Base-by-base conservation (phyloP, 2,797 vertebrate species). In the Helarctos malayanus region DNA sequence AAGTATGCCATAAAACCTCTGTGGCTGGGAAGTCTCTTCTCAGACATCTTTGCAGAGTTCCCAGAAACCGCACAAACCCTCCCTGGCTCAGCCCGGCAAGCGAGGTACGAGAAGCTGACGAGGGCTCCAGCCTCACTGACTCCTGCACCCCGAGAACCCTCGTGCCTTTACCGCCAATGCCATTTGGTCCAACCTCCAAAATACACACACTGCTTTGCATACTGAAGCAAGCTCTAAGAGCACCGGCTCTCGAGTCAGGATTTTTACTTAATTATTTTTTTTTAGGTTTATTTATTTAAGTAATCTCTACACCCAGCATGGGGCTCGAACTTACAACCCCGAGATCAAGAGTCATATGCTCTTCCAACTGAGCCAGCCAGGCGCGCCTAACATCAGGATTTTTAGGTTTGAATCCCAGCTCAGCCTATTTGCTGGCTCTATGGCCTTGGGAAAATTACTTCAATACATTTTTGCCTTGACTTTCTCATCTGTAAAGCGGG, bases 401-500 rank as follows among this genome's bases (percentile, higher is more conserved):
- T 56, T 38, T 47, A 32, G 73, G 80, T 56, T 47, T 35, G 13
- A 90, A 29, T 68, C 32, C 49, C n/a, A 52, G n/a, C 52, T 86
- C 52, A 63, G 61, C 68, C 73, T 35, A 57, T 56, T 27, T 32
- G 45, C 45, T 61, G 19, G 32, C 35, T 88, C 59, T 80, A 16
- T 65, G 65, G 2, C 65, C 41, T 59, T 57, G 47, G 56, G 25
- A 14, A 95, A 71, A 32, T 90, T n/a, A 81, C 19, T 76, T 21
- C 35, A 1, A 10, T 32, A 45, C n/a, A 13, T 83, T 90, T 80
- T 92, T 29, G 11, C 71, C 38, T 95, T 92, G 59, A 65, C 35
- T 84, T 83, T 86, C 68, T 65, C n/a, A 73, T 75, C 75, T 79
- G 32, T 41, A 76, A 96, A 49, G 80, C 32, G 63, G 38, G 29